A percentile compares a stretch with the other conserved stretches of the same genome.
phyloP scores from a whole-genome alignment of 2,113 vertebrate genomes.

The Spea bombifrons region DNA sequence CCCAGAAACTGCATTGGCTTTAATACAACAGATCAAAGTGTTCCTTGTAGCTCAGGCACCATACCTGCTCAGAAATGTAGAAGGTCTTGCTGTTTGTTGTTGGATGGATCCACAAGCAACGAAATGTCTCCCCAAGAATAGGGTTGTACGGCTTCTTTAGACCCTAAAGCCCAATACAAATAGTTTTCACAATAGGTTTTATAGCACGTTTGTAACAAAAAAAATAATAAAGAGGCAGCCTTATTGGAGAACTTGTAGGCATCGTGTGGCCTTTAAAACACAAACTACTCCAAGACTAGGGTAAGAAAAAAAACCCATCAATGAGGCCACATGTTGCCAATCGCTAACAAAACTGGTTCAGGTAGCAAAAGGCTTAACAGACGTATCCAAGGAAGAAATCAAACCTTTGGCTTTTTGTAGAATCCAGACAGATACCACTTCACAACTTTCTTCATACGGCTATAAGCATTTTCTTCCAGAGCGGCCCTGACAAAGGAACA shows the following conservation, averaged over 20 bases:
- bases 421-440: slow-evolving; percentile 99
- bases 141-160: slow-evolving; percentile 98
- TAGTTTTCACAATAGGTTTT: too few relatives aligned
- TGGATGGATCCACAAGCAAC: slow-evolving; percentile 95
- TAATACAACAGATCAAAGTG: too few relatives aligned
- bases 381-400: background rate
- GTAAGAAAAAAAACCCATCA: background rate
- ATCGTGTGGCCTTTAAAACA: too few relatives aligned
- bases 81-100: slow-evolving; percentile 95
- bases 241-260: slow-evolving; percentile 24
- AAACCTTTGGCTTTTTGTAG: slow-evolving; percentile 98
- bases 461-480: slow-evolving; percentile 92
- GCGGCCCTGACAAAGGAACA: slow-evolving; percentile 74
- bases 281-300: slow-evolving; percentile 26
- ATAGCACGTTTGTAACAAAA: slow-evolving; percentile 30
- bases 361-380: too few relatives aligned
- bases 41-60: background rate
- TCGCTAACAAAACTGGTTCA: too few relatives aligned
- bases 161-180: slow-evolving; percentile 67
- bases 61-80: slow-evolving; percentile 96
- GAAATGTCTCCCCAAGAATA: slow-evolving; percentile 93
- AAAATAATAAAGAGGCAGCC: slow-evolving; percentile 19
- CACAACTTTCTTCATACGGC: slow-evolving; percentile 95
- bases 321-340: background rate
- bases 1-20: too few relatives aligned